Evolutionary conservation across 2,797 vertebrate species (phyloP), one percentile per base, ranked within the genome.

Genomic region (Rallus crepitans): DNA sequence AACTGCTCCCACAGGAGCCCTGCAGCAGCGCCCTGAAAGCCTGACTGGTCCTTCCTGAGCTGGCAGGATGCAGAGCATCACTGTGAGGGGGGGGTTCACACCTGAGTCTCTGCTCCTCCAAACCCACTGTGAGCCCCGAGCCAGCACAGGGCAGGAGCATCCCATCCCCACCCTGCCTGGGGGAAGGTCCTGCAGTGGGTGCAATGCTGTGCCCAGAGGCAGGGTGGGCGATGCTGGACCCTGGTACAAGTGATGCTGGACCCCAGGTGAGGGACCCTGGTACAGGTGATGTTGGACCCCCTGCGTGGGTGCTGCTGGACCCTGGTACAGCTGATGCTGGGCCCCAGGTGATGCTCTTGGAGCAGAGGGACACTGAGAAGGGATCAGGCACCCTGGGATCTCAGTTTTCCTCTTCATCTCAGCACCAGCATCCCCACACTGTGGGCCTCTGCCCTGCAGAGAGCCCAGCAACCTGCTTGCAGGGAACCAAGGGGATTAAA

Each of bases 381-480:
- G 0, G 11, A 10, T 18, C 53, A 1, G 25, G 35, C 8, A 1
- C 13, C 13, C 53, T 0, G 0, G 11, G 23, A 35, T 40, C 50
- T 28, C 6, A 2, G 65, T 59, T 76, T 45, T 30, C 12, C 25
- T 27, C 61, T 11, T 48, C 25, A 12, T 15, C 55, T 8, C 71
- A 28, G 45, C 60, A 1, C 17, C 37, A 28, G 18, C 52, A 45
- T 7, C 56, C 53, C 56, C 0, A 9, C 1, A 1, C 39, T 3
- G 11, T 6, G 14, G 2, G 2, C 25, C 76, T 27, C 65, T 12
- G 35, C 37, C 55, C 79, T 8, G 12, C 4, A 2, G 30, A 45
- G 27, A 11, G 2, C 4, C 31, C 18, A 5, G 39, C 5, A 15
- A 35, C 13, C 2, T 2, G 1, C 11, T 35, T 2, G 9, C 0